phyloP scores from a whole-genome alignment of 2,113 vertebrate genomes.

The Limnothrissa miodon region DNA sequence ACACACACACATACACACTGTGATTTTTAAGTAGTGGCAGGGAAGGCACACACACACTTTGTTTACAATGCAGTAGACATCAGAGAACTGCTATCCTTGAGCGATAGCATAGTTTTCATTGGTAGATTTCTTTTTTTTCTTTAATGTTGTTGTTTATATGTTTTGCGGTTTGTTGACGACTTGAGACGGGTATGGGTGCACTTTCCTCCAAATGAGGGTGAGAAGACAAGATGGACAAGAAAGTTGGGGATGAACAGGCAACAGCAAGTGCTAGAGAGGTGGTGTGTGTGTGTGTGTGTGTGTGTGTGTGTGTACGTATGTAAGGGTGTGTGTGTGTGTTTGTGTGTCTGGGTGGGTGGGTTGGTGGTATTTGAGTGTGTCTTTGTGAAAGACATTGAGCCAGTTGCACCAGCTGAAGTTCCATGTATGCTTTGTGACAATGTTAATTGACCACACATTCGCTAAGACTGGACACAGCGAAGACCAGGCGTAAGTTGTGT shows the following conservation, averaged over 20 bases:
- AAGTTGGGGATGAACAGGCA: background rate
- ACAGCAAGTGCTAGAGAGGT: background rate
- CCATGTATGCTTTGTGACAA: too few species aligned
- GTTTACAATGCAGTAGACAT: background rate
- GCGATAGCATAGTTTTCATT: background rate
- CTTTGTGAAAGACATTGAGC: background rate
- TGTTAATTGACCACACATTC: too few species aligned
- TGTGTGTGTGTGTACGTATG: background rate
- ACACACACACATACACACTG: constrained; percentile 9
- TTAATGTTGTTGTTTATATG: background rate
- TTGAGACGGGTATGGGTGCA: background rate
- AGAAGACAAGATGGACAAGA: background rate
- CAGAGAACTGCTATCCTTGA: background rate
- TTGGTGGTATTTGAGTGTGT: background rate
- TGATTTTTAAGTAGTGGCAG: constrained; percentile 14
- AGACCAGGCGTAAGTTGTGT: too few species aligned
- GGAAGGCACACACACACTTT: constrained; percentile 13
- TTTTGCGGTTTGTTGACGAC: background rate
- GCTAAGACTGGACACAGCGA: too few species aligned
- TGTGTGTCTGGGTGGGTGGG: background rate
- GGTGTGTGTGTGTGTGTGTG: background rate
- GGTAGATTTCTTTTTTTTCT: background rate
- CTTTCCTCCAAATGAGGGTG: too few species aligned
- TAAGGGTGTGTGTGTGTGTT: background rate
- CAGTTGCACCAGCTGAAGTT: background rate